A percentile compares a stretch with the other conserved stretches of the same genome.
Conservation (phyloP, 1,140 invertebrate genomes). For the Bombus sibiricus region DNA sequence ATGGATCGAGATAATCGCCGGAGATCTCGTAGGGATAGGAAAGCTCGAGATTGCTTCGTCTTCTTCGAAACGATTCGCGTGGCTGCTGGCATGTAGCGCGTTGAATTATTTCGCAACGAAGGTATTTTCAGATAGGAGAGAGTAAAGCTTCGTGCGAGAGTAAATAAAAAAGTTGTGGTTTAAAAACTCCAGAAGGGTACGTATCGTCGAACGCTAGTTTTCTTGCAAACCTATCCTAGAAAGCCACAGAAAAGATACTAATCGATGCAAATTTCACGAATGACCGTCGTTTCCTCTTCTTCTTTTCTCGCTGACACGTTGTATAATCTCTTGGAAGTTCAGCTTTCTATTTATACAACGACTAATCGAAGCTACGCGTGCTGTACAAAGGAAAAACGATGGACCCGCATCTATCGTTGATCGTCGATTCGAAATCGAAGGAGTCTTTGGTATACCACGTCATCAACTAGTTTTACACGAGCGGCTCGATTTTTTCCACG, state of each 20-base stretch:
- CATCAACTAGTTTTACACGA: constrained; percentile 64
- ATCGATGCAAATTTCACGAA: not conserved
- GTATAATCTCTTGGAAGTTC: not conserved
- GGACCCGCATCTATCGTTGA: not conserved
- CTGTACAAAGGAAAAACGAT: not conserved
- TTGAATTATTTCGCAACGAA: not conserved
- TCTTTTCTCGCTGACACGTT: not conserved
- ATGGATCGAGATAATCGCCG: not conserved
- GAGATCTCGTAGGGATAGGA: not conserved
- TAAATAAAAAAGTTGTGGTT: no score
- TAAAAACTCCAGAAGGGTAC: no score
- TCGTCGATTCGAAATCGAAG: not conserved
- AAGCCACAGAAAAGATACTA: not conserved
- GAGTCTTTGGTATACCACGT: constrained; percentile 46
- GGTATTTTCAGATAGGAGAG: no score
- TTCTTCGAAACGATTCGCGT: not conserved
- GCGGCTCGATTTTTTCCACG: constrained; percentile 56
- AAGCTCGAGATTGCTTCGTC: not conserved
- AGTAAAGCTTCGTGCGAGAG: not conserved
- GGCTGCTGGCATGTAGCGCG: not conserved
- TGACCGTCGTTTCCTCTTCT: not conserved
- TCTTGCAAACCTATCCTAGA: not conserved
- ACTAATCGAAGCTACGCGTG: not conserved
- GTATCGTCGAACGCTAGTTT: not conserved
- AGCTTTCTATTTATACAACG: not conserved